Evolutionary conservation across 2,113 vertebrate species (phyloP), one percentile per base, ranked within the genome.

Genomic region (Pycnonotus jocosus): DNA sequence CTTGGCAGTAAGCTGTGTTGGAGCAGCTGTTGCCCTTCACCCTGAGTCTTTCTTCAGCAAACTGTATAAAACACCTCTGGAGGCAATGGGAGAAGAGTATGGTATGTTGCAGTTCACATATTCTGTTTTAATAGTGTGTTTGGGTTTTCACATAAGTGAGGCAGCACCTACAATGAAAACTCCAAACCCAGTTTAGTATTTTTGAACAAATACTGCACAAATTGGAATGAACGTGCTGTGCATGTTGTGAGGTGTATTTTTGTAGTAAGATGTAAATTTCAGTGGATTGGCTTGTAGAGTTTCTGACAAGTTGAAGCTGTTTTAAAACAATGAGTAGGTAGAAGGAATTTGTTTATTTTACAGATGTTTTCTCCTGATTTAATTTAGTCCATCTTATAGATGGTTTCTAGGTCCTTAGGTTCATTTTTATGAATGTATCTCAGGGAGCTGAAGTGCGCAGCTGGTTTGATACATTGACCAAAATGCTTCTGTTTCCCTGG

Each of bases 1-100:
- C 2, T 95, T 99, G 97, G 99, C 99, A 1, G 98, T 99, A 88
- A 99, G 99, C 94, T 99, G 99, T 83, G 98, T 99, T 3, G 99
- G 99, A 35, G 98, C 99, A 40, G 99, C 99, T 0, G 97, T 99
- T 42, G 98, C 99, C 1, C 98, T 99, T 78, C 98, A 98, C 54
- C 99, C 99, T 0, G 99, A 99, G 80, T 98, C 99, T 50, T 99
- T 99, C 98, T 99, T 99, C 96, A 99, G 98, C 96, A 98, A 98
- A 66, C 98, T 99, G 27, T 99, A 99, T 86, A 97, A 98, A 97
- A 97, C 96, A 40, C 98, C 99, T 48, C 97, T 98, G 61, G 99
- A 99, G 50, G 93, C 97, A 54, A 44, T 92, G 60, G 97, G 98
- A 61, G 98, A 98, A 45, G 91, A 92, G 11, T 96, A 98, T 81